Evolutionary conservation across 2,888 invertebrate species (phyloP).

Genomic region (Nomada flava): DNA sequence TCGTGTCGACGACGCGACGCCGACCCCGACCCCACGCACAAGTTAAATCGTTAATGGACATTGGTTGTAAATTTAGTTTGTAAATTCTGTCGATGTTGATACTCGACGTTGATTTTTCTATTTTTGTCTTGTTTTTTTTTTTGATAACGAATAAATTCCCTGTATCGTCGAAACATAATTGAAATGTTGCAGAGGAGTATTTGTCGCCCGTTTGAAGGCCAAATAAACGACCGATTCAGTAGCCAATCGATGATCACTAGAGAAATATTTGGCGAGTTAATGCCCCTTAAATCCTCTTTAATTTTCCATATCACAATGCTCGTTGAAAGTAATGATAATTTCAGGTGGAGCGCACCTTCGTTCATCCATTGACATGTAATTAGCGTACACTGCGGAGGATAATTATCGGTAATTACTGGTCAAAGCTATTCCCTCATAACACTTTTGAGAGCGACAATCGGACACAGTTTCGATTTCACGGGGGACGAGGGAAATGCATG

Average conservation of each 20-base stretch:
- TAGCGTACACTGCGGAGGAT: constrained; percentile 33
- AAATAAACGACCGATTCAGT: no score
- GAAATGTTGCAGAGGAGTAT: no score
- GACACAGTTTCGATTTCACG: constrained; percentile 27
- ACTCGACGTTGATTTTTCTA: not conserved
- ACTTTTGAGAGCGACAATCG: constrained; percentile 38
- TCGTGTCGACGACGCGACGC: constrained; percentile 27
- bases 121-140: not conserved
- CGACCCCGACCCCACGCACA: constrained; percentile 29
- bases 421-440: constrained; percentile 27
- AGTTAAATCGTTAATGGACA: constrained; percentile 49
- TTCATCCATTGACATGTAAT: constrained; percentile 31
- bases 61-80: constrained; percentile 29
- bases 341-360: constrained; percentile 6
- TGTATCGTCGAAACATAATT: not conserved
- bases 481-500: not conserved
- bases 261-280: not conserved
- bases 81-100: constrained; percentile 6
- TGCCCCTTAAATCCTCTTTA: constrained; percentile 18
- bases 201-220: no score
- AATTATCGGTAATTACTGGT: constrained; percentile 53
- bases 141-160: no score
- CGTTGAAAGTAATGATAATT: constrained; percentile 30
- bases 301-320: constrained; percentile 28
- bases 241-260: not conserved